Evolutionary conservation across 2,888 invertebrate species (phyloP).

Genomic region (Drosophila silvestris): DNA sequence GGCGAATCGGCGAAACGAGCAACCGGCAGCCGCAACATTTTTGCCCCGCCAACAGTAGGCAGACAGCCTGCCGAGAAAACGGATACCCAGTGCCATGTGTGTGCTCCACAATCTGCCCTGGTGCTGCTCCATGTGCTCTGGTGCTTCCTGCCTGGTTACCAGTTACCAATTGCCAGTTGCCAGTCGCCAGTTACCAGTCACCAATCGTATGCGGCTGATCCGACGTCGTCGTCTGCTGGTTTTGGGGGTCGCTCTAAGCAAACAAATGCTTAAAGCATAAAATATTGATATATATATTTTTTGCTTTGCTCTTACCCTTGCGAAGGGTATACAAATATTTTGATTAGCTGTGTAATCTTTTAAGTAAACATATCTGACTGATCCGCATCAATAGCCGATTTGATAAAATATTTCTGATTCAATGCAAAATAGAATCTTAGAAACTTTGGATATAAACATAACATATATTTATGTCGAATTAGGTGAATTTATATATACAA

Average conservation of each 20-base stretch:
- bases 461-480: neutral
- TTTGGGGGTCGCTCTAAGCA: slow-evolving; percentile 81
- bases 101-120: slow-evolving; percentile 29
- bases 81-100: slow-evolving; percentile 40
- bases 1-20: slow-evolving; percentile 24
- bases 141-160: slow-evolving; percentile 40
- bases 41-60: slow-evolving; percentile 68
- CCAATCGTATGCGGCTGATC: slow-evolving; percentile 38
- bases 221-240: slow-evolving; percentile 56
- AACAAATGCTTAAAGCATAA: slow-evolving; percentile 80
- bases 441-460: neutral
- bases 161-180: slow-evolving; percentile 26
- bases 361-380: neutral
- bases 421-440: neutral
- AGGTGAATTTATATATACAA: neutral
- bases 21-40: slow-evolving; percentile 72
- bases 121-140: slow-evolving; percentile 27
- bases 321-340: neutral
- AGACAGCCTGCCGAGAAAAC: slow-evolving; percentile 57
- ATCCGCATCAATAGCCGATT: too few relatives aligned
- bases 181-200: slow-evolving; percentile 11
- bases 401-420: neutral
- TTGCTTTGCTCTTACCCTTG: neutral
- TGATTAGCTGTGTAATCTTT: neutral
- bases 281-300: slow-evolving; percentile 66